Conservation (phyloP, 2,797 vertebrate genomes). For the Gila robusta region DNA sequence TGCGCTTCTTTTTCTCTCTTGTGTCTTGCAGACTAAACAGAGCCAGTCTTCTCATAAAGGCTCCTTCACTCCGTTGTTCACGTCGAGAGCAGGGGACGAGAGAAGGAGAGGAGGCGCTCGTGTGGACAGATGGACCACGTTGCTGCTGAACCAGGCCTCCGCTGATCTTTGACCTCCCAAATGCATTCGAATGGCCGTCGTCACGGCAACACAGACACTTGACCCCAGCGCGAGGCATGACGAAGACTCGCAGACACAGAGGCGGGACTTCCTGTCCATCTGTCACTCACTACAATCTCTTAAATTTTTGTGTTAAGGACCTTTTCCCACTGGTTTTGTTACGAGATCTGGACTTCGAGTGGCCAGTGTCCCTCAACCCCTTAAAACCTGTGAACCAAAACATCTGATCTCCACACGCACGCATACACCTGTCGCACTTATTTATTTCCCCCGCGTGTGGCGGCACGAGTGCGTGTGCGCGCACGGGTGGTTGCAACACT, state of each 20-base stretch:
- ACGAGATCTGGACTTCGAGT: conserved; percentile 64
- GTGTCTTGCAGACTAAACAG: conserved; percentile 76
- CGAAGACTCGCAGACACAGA: conserved; percentile 61
- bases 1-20: conserved; percentile 44
- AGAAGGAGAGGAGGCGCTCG: conserved; percentile 66
- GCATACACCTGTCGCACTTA: conserved; percentile 72
- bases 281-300: conserved; percentile 42
- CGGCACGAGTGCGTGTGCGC: conserved; percentile 57
- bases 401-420: conserved; percentile 56
- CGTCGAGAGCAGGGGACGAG: conserved; percentile 63
- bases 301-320: conserved; percentile 61
- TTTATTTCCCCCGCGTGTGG: conserved; percentile 79
- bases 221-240: conserved; percentile 71
- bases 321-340: conserved; percentile 66
- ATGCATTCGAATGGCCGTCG: conserved; percentile 68
- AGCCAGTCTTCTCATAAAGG: conserved; percentile 42
- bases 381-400: conserved; percentile 76
- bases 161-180: conserved; percentile 59
- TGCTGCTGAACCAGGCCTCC: conserved; percentile 60
- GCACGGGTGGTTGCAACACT: conserved; percentile 65
- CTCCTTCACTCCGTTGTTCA: background rate
- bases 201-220: conserved; percentile 77
- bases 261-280: conserved; percentile 52
- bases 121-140: conserved; percentile 76
- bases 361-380: conserved; percentile 70